Evolutionary conservation across 2,113 vertebrate species (phyloP), one percentile per base, ranked within the genome.

Genomic region (Apistogramma diplotaenia): DNA sequence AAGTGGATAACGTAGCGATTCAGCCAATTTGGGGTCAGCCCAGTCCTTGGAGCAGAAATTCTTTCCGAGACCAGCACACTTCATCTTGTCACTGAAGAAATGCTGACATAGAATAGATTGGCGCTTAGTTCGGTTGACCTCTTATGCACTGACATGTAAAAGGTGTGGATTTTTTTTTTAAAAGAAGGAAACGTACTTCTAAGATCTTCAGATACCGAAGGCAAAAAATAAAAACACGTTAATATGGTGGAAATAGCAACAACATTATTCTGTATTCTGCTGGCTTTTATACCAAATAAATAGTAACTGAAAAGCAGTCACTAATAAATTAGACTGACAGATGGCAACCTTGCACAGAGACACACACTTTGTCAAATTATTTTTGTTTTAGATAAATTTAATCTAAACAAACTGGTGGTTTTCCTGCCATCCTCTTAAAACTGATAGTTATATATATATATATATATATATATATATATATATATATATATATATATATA

Each of bases 21-120:
- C 74, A 91, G 87, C 81, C 65, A 73, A 65, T 46, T 87, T 82
- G 81, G 88, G 89, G 61, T 91, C 91, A 81, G 89, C 62, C 86
- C 90, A 89, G 84, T 88, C 58, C 81, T 93, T 80, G 76, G 91
- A 91, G 67, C 79, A 78, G 57, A 85, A 84, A 82, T 76, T 82
- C 40, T 91, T 83, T 82, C 80, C 57, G 74, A 89, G 54, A 79
- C 89, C 40, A 78, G 87, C 56, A 75, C 80, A 78, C 78, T 78
- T 89, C 67, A 75, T 76, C 79, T 83, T 89, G 79, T 86, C 82
- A 79, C 65, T 56, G 33, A 29, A 88, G 62, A 82, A 87, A 81
- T 75, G 49, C 60, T 53, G 46, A 73, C 77, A 51, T 31, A 33
- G 21, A 59, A 72, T 46, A 12, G 8, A 23, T 33, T 19, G 25